Conservation (phyloP, 2,797 vertebrate genomes). For the Tenualosa ilisha region DNA sequence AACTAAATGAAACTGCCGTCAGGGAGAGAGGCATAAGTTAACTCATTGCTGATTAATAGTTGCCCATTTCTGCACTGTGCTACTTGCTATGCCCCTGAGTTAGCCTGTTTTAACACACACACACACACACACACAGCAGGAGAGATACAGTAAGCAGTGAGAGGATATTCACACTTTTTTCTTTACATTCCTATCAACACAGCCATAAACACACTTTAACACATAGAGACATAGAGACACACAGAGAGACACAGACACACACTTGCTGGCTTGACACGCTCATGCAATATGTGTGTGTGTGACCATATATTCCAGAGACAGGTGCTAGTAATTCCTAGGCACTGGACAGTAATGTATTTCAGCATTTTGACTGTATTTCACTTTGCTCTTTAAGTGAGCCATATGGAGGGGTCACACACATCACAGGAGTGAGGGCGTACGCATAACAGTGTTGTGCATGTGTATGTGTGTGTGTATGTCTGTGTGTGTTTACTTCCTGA, state of each 20-base stretch:
- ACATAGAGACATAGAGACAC: not conserved
- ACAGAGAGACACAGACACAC: not conserved
- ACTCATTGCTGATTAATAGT: slow-evolving; percentile 62
- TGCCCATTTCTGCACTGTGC: slow-evolving; percentile 11
- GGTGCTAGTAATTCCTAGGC: slow-evolving; percentile 63
- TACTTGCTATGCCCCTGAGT: not conserved
- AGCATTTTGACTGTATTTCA: slow-evolving; percentile 54
- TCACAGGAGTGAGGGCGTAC: slow-evolving; percentile 30
- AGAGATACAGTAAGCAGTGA: not conserved
- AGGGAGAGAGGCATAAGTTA: slow-evolving; percentile 58
- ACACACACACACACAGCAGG: not conserved
- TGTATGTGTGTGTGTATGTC: too few relatives aligned
- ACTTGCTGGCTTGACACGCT: not conserved
- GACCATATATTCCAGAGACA: slow-evolving; percentile 54
- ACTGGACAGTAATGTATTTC: slow-evolving; percentile 51
- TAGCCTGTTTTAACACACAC: not conserved
- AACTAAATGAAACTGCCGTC: slow-evolving; percentile 65
- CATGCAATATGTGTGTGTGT: not conserved
- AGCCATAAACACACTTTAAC: not conserved
- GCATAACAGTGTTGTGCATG: not conserved
- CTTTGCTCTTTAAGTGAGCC: slow-evolving; percentile 53
- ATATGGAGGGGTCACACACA: slow-evolving; percentile 64
- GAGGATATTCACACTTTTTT: not conserved
- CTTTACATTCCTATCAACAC: not conserved
- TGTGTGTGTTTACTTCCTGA: slow-evolving; percentile 43